These are phyloP conservation scores for Hippocampus guttulatus DNA, from an alignment of 2,113 vertebrate genomes.

Conservation along the genomic window DNA sequence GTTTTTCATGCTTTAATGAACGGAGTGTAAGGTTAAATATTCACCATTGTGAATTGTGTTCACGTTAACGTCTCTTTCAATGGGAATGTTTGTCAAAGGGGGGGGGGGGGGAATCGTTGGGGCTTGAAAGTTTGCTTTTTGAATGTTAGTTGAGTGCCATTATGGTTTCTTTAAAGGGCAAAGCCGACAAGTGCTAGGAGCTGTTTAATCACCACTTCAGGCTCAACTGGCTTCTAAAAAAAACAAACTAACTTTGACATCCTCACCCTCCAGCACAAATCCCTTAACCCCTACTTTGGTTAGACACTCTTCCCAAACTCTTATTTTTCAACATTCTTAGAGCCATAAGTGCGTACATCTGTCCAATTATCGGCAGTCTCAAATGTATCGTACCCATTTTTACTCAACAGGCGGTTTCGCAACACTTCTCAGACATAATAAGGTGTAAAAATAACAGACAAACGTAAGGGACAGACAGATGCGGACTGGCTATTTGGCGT, in stretches of 20 bases:
- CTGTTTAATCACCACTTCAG: neutral
- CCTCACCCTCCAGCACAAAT: neutral
- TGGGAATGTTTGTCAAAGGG: slow-evolving; percentile 47
- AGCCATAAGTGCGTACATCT: too few species aligned
- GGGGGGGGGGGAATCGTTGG: slow-evolving; percentile 8
- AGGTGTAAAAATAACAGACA: too few species aligned
- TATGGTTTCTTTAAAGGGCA: neutral
- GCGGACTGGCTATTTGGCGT: too few species aligned
- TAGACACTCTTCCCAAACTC: too few species aligned
- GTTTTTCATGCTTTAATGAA: neutral
- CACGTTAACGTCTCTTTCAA: slow-evolving; percentile 22
- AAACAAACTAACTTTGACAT: too few species aligned
- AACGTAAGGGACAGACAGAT: too few species aligned
- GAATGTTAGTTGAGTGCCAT: neutral
- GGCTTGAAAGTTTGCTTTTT: neutral
- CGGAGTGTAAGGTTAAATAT: neutral
- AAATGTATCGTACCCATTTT: too few species aligned
- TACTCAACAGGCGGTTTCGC: too few species aligned
- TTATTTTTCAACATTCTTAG: too few species aligned
- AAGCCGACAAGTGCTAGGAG: neutral
- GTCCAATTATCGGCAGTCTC: too few species aligned
- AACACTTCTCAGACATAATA: too few species aligned
- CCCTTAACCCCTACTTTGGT: too few species aligned
- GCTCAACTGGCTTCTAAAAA: neutral
- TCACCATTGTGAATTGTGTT: neutral